These are phyloP conservation scores for Microchirus variegatus DNA, from an alignment of 2,797 vertebrate genomes.

Conservation along the genomic window DNA sequence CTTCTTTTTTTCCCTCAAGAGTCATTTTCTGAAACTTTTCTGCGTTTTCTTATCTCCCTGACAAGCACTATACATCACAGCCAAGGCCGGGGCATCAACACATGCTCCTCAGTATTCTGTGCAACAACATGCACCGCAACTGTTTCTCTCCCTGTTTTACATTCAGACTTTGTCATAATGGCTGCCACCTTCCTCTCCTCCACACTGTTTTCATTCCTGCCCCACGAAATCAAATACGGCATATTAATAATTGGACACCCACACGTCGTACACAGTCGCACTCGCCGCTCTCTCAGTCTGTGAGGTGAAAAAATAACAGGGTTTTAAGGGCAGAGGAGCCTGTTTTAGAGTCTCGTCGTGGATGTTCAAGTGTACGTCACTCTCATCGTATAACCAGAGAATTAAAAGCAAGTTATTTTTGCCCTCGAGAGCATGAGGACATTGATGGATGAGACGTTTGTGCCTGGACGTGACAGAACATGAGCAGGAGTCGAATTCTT, in stretches of 20 bases:
- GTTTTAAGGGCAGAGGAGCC: slow-evolving; percentile 29
- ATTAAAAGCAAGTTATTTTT: too few relatives aligned
- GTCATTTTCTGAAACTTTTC: too few relatives aligned
- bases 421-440: too few relatives aligned
- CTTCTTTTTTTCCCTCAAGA: too few relatives aligned
- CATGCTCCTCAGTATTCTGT: slow-evolving; percentile 7
- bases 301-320: slow-evolving; percentile 34
- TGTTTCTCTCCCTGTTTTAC: slow-evolving; percentile 31
- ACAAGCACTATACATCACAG: slow-evolving; percentile 20
- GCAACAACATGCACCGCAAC: slow-evolving; percentile 29
- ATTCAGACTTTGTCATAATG: slow-evolving; percentile 24
- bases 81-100: slow-evolving; percentile 10
- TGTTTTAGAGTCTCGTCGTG: slow-evolving; percentile 9
- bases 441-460: slow-evolving; percentile 5
- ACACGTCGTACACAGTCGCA: slow-evolving; percentile 20
- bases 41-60: slow-evolving; percentile 7
- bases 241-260: slow-evolving; percentile 48
- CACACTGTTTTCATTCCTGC: slow-evolving; percentile 42
- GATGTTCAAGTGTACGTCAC: neutral
- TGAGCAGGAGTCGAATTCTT: neutral
- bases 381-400: too few relatives aligned
- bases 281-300: slow-evolving; percentile 25
- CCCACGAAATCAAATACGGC: slow-evolving; percentile 44
- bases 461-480: neutral
- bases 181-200: slow-evolving; percentile 19